phyloP scores from a whole-genome alignment of 2,797 vertebrate genomes.

The Sylvia borin region DNA sequence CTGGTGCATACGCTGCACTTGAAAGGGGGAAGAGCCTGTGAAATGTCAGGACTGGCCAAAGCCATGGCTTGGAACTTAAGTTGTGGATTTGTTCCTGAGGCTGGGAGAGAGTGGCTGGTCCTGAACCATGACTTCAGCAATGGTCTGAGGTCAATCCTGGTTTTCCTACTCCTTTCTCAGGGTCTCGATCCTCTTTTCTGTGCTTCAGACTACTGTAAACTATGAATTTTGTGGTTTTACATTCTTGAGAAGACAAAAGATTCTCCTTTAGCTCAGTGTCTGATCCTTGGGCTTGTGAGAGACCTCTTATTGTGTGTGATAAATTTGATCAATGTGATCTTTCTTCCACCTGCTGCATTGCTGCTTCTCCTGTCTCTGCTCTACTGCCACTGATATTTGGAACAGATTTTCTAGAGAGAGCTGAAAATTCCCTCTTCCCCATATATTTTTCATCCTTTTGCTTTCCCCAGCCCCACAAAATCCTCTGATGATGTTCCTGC shows the following conservation, averaged over 20 bases:
- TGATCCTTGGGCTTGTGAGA: neutral
- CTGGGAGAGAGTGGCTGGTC: neutral
- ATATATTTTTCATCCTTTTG: neutral
- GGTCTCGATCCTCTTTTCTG: neutral
- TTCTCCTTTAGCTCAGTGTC: neutral
- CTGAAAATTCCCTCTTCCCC: neutral
- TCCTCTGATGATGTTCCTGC: neutral
- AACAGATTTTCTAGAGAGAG: neutral
- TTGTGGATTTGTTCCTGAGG: neutral
- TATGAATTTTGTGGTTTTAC: neutral
- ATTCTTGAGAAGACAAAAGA: neutral
- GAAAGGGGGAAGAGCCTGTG: neutral
- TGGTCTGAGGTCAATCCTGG: neutral
- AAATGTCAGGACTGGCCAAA: neutral
- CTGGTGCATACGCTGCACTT: neutral
- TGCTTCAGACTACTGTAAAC: neutral
- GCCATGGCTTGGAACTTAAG: accelerated
- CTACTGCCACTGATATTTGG: neutral
- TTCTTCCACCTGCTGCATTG: neutral
- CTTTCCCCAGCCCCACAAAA: neutral
- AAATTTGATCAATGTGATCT: neutral
- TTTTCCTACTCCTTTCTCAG: neutral
- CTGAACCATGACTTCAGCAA: accelerated
- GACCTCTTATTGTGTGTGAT: neutral
- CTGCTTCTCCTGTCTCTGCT: neutral